Evolutionary conservation across 2,113 vertebrate species (phyloP).

Genomic region (Microcebus lehilahytsara): DNA sequence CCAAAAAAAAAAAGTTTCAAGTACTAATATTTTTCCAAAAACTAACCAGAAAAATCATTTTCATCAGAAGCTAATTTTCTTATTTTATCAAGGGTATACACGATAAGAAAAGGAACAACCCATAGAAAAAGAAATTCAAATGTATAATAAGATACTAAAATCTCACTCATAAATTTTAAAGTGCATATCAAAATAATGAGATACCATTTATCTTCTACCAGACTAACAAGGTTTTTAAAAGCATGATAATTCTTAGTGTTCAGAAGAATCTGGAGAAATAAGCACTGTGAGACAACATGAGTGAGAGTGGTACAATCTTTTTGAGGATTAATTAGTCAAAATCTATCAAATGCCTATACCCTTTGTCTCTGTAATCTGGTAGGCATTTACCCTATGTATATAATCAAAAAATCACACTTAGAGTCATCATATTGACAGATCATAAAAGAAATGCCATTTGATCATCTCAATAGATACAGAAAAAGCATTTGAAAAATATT

Average conservation of each 20-base stretch:
- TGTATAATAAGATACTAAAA: not conserved
- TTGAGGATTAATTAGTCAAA: slow-evolving; percentile 3
- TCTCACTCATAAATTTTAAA: not conserved
- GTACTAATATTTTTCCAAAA: not conserved
- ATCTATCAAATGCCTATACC: not conserved
- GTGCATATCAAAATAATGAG: not conserved
- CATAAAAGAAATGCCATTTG: not conserved
- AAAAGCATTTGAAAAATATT: not conserved
- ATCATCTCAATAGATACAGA: not conserved
- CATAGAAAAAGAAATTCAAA: not conserved
- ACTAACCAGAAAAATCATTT: not conserved
- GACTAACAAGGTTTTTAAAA: not conserved
- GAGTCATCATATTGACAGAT: not conserved
- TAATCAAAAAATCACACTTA: not conserved
- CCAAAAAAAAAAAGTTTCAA: not conserved
- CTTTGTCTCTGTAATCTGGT: not conserved
- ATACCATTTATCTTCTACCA: not conserved
- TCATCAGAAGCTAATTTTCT: not conserved
- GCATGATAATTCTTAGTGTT: not conserved
- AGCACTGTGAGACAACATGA: not conserved
- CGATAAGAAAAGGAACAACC: not conserved
- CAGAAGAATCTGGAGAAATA: not conserved
- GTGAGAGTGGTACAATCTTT: not conserved
- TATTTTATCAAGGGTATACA: slow-evolving; percentile 1
- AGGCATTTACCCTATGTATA: not conserved